Base-by-base conservation (phyloP, 2,113 vertebrate species). In the Etheostoma cragini region DNA sequence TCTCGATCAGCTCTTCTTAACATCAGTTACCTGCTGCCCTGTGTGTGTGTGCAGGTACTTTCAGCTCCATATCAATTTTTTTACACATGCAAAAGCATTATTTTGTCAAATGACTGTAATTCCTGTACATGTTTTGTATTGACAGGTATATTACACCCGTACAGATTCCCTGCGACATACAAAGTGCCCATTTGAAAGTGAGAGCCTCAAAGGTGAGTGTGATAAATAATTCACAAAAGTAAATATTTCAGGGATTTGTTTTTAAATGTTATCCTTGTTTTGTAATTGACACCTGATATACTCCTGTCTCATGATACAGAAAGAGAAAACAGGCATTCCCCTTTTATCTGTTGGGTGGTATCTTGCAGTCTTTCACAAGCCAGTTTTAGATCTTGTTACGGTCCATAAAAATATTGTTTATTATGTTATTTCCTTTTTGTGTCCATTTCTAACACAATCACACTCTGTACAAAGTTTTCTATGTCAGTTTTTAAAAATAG, bases 131-230 rank as follows among this genome's bases (percentile, higher is more conserved):
- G 33, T 77, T 5, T 63, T 50, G 16, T 85, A 10, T 84, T 47
- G 8, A 14, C 87, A 96, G 95, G 85, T 86, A 2, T 95, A 88
- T 84, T 93, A 89, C 86, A 61, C 35, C 7, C 3, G 21, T 26
- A 4, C 0, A 0, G 97, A 98, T 81, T 89, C 96, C 10, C 47
- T 1, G 0, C 94, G 98, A 65, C 67, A 10, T 10, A 92, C 79
- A 46, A 87, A 2, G 24, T 99, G 97, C 74, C 97, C 95, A 2
- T 95, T 98, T 89, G 6, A 0, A 17, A 76, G 91, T 54, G 45
- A 62, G 49, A 73, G 78, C 0, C 61, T 93, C 0, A 76, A 86
- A 73, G 95, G 97, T 99, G 93, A 97, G 96, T 94, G 19, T 62
- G 35, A 30, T 0, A 0, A 1, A 38, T 33, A 24, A 61, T 21